Evolutionary conservation across 2,888 invertebrate species (phyloP).

Genomic region (Opisthograptis luteolata): DNA sequence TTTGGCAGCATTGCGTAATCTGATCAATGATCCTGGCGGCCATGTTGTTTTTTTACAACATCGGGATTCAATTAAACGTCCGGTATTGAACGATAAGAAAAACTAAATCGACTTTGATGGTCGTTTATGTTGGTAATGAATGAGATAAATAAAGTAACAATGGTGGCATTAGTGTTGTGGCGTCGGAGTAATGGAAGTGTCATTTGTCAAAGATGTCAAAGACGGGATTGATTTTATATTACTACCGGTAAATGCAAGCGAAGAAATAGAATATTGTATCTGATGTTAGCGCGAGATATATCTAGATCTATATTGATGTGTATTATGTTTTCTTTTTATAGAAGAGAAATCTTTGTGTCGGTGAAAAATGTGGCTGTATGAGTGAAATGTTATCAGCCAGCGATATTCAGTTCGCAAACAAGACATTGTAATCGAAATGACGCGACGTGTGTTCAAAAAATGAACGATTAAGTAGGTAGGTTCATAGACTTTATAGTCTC

Average conservation of each 20-base stretch:
- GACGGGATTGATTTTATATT: conserved; percentile 25
- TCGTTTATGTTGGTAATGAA: conserved; percentile 55
- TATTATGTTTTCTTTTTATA: neutral
- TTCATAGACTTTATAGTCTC: conserved; percentile 15
- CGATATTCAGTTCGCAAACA: neutral
- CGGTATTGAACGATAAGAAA: conserved; percentile 58
- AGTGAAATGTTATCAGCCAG: neutral
- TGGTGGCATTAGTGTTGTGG: conserved; percentile 50
- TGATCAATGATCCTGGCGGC: conserved; percentile 76
- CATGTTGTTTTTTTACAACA: conserved; percentile 64
- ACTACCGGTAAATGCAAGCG: conserved; percentile 17
- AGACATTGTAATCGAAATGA: conserved; percentile 17
- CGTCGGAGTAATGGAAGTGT: conserved; percentile 47
- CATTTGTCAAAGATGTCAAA: conserved; percentile 40
- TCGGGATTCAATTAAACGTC: conserved; percentile 74
- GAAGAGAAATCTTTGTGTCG: too few species aligned
- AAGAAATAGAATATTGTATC: conserved; percentile 1
- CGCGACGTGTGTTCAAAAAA: conserved; percentile 26
- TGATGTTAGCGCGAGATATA: neutral
- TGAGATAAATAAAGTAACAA: conserved; percentile 55
- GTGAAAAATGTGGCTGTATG: neutral
- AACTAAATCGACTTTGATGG: conserved; percentile 54
- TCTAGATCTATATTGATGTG: neutral
- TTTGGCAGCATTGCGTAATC: conserved; percentile 80
- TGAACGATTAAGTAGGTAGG: conserved; percentile 25